Base-by-base conservation (phyloP, 2,797 vertebrate genomes). In the Tenualosa thibaudeaui region DNA sequence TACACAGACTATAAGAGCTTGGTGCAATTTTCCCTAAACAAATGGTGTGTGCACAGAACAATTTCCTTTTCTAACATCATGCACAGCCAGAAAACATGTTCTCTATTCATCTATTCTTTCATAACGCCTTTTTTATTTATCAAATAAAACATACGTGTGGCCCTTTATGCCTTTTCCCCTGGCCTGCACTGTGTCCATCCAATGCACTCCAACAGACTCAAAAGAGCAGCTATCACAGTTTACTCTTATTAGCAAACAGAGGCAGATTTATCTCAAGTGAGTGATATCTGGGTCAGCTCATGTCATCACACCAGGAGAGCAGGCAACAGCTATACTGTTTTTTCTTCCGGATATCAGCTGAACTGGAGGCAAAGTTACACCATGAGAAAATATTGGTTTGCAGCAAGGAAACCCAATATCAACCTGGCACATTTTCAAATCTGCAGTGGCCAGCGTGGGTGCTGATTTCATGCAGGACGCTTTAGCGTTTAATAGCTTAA, bases 161-260 rank as follows among this genome's bases (percentile, higher is more conserved):
- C 89, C 84, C 51, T 85, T 53, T 91, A 82, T 89, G 40, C 5
- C 91, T 91, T 90, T 91, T 89, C 90, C 90, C 90, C 91, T 81
- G 83, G 89, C 90, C 86, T 91, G 89, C 92, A 89, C 81, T 85
- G 84, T 86, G 90, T 93, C 91, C 92, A 92, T 92, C 89, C 89
- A 91, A 91, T 92, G 91, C 88, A 88, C 83, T 89, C 89, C 82
- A 90, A 93, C 93, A 93, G 75, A 92, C 91, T 92, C 87, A 83
- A 84, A 86, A 88, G 85, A 88, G 90, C 86, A 91, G 88, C 92
- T 89, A 91, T 92, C 89, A 88, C 88, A 85, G 86, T 90, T 91
- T 94, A 91, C 88, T 92, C 91, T 93, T 94, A 93, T 93, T 92
- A 94, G 86, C 90, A 83, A 86, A 90, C 85, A 90, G 86, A 92